Evolutionary conservation across 1,140 invertebrate species (phyloP).

Genomic region (Adelges cooleyi): DNA sequence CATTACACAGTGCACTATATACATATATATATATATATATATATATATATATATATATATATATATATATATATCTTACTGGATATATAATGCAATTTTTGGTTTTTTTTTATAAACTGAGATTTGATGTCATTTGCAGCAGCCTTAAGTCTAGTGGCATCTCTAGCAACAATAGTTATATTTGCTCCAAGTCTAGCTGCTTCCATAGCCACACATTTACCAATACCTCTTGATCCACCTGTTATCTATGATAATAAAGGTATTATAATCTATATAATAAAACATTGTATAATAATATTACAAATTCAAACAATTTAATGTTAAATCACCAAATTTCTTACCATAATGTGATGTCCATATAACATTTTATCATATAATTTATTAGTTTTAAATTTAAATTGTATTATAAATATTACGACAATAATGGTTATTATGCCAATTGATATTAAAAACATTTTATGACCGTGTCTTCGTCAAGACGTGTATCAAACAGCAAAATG

Average conservation of each 20-base stretch:
- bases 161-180: slow-evolving; percentile 80
- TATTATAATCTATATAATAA: not conserved
- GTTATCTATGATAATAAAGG: slow-evolving; percentile 46
- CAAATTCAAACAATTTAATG: too few species aligned
- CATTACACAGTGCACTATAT: too few species aligned
- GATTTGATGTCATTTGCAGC: slow-evolving; percentile 48
- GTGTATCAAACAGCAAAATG: too few species aligned
- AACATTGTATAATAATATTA: too few species aligned
- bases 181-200: slow-evolving; percentile 66
- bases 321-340: not conserved
- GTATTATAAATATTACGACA: too few species aligned
- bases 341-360: not conserved
- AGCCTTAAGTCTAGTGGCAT: slow-evolving; percentile 52
- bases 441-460: too few species aligned
- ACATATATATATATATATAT: too few species aligned
- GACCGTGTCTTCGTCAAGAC: too few species aligned
- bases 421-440: too few species aligned
- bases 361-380: not conserved
- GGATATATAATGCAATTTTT: slow-evolving; percentile 56
- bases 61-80: slow-evolving; percentile 33
- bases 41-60: not conserved
- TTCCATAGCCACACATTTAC: slow-evolving; percentile 66
- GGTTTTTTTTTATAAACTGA: slow-evolving; percentile 39
- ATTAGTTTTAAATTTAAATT: not conserved
- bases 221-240: slow-evolving; percentile 93